Conservation (phyloP, 1,140 invertebrate species). For the Drosophila orena region DNA sequence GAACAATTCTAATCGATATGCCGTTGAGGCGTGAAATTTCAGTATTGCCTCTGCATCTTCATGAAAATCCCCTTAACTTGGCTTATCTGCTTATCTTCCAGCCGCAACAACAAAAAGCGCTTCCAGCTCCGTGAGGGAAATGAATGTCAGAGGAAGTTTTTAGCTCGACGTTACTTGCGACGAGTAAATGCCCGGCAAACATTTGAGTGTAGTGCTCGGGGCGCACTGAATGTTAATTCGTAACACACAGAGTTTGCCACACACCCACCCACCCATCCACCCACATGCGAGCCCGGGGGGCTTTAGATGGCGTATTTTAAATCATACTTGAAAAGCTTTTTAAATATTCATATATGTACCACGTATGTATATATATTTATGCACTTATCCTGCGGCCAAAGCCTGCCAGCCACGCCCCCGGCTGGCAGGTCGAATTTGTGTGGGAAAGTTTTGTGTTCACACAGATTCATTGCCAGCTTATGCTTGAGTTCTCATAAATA, state of each 20-base stretch:
- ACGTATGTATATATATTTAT: conserved; percentile 20
- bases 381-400: conserved; percentile 11
- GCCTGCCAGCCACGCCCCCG: not conserved
- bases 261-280: no score
- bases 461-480: conserved; percentile 12
- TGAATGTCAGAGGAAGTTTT: conserved; percentile 26
- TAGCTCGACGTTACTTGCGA: conserved; percentile 27
- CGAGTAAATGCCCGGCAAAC: conserved; percentile 28
- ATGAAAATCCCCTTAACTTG: conserved; percentile 35
- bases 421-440: conserved; percentile 8
- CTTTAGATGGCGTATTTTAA: conserved; percentile 7
- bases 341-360: conserved; percentile 45
- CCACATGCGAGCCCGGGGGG: not conserved
- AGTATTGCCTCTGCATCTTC: conserved; percentile 12
- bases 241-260: conserved; percentile 6
- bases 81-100: conserved; percentile 28
- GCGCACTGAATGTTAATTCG: conserved; percentile 31
- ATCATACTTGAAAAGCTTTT: conserved; percentile 21
- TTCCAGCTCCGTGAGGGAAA: conserved; percentile 7
- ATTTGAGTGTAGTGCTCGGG: conserved; percentile 14
- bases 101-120: conserved; percentile 10
- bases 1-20: conserved; percentile 58
- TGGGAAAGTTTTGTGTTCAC: conserved; percentile 46
- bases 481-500: conserved; percentile 26
- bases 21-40: conserved; percentile 50